phyloP scores from a whole-genome alignment of 2,797 vertebrate species.

The Darevskia nairensis region DNA sequence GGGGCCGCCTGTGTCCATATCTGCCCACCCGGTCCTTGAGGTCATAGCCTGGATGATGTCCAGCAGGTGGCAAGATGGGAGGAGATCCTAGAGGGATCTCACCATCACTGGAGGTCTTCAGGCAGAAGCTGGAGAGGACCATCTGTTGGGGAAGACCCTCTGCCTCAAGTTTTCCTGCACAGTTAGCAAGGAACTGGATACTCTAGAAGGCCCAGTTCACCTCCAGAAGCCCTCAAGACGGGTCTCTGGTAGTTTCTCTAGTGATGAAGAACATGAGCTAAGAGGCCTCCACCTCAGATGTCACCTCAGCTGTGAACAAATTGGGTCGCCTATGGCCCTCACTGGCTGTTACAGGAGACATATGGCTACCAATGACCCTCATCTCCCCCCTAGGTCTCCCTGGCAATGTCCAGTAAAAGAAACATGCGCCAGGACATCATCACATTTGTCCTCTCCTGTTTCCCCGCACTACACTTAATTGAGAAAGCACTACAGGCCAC shows the following conservation, averaged over 20 bases:
- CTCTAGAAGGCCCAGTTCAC: too few species aligned
- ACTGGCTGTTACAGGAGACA: background rate
- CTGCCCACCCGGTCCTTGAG: background rate
- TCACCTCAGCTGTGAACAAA: background rate
- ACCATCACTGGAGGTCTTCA: too few species aligned
- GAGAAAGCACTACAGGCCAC: too few species aligned
- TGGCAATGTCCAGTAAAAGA: background rate
- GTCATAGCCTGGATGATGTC: background rate
- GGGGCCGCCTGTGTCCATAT: background rate
- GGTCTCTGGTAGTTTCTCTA: background rate
- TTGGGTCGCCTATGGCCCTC: background rate
- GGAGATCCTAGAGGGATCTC: background rate
- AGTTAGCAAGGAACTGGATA: too few species aligned
- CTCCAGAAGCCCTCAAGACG: too few species aligned
- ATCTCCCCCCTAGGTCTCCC: background rate
- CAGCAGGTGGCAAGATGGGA: background rate
- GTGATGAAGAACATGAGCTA: background rate
- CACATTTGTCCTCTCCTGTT: background rate
- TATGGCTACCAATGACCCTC: background rate
- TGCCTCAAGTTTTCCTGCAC: too few species aligned
- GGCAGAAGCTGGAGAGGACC: too few species aligned
- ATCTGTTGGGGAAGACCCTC: too few species aligned
- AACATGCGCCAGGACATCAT: background rate
- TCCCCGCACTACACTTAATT: background rate
- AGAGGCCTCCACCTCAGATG: background rate